Percentiles rank a stretch among this genome's conserved stretches.
These are phyloP conservation scores for Standfussiana lucernea DNA, from an alignment of 2,888 invertebrate species.

Conservation along the genomic window DNA sequence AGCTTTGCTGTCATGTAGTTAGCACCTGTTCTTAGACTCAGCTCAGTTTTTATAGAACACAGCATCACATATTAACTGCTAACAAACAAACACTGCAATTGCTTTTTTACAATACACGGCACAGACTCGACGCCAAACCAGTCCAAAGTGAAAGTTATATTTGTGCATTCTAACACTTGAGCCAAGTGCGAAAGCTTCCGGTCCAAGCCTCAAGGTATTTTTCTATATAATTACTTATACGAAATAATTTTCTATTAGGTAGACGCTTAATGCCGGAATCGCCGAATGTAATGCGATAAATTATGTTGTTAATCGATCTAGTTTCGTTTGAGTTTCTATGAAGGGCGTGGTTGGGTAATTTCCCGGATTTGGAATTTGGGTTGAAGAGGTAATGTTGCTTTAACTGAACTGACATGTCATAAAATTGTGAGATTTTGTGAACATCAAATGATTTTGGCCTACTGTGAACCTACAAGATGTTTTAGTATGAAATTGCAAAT, in stretches of 20 bases:
- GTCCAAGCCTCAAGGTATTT: slow-evolving; percentile 80
- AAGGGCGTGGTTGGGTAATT: slow-evolving; percentile 54
- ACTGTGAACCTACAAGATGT: too few species aligned
- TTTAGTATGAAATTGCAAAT: background rate
- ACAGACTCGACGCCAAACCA: slow-evolving; percentile 77
- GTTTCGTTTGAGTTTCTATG: slow-evolving; percentile 49
- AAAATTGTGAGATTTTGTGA: background rate
- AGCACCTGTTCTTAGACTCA: background rate
- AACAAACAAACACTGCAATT: slow-evolving; percentile 66
- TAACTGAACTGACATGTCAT: background rate
- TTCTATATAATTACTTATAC: slow-evolving; percentile 77
- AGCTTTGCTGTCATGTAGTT: slow-evolving; percentile 1
- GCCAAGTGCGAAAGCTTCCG: slow-evolving; percentile 81
- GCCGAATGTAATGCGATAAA: slow-evolving; percentile 61
- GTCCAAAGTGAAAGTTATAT: slow-evolving; percentile 85
- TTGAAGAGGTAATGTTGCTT: background rate
- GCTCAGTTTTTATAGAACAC: slow-evolving; percentile 33
- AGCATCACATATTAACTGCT: slow-evolving; percentile 42
- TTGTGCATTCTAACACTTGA: slow-evolving; percentile 81
- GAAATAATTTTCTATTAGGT: slow-evolving; percentile 72
- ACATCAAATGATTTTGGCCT: too few species aligned
- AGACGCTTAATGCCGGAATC: slow-evolving; percentile 58
- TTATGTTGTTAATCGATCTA: slow-evolving; percentile 65
- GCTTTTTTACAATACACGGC: slow-evolving; percentile 75
- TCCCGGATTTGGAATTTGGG: slow-evolving; percentile 44